Base-by-base conservation (phyloP, 2,888 invertebrate genomes). In the Glyphotaelius pellucidus region DNA sequence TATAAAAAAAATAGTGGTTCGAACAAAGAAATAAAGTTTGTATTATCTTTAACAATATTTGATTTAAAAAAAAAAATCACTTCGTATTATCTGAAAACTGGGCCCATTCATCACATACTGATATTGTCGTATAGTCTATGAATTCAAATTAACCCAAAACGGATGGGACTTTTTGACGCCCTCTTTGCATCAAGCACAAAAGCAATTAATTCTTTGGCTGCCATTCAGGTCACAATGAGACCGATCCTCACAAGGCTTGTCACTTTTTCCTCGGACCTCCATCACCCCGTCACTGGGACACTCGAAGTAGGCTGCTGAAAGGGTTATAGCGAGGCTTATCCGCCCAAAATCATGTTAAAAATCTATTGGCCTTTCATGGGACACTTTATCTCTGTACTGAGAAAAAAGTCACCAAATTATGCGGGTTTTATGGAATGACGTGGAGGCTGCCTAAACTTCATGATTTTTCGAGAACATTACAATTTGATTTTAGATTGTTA, bases 201-300 rank as follows among this genome's bases (percentile, higher is more conserved):
- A 32, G 52, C 87, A 87, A 87, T 87, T 87, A 87, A 87, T 87
- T 87, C 87, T 32, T 67, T 67, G 15, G 25, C 87, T n/a, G 25
- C 87, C 67, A 87, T 87, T 87, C 87, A 87, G 52, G n/a, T 87
- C 52, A 86, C 47, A 42, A 47, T 67, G 67, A 67, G 87, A 31
- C 87, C 87, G 31, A 31, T 67, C 67, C 67, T 30, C 67, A 87
- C 87, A 87, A 87, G 52, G 52, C 87, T 35, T 87, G 87, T 87
- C 87, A 52, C 87, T 87, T 87, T 87, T 87, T 87, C 30, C 67
- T 52, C 25, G 67, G 67, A 87, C 87, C 87, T 11, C 47, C 87
- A 67, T 87, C 87, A 87, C 11, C n/a, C 32, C 31, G 31, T 84
- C 84, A 25, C 15, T 5, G 30, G 31, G 67, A 32, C 67, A 87